These are phyloP conservation scores for Drosophila fuyamai DNA, from an alignment of 1,140 invertebrate genomes.

Conservation along the genomic window DNA sequence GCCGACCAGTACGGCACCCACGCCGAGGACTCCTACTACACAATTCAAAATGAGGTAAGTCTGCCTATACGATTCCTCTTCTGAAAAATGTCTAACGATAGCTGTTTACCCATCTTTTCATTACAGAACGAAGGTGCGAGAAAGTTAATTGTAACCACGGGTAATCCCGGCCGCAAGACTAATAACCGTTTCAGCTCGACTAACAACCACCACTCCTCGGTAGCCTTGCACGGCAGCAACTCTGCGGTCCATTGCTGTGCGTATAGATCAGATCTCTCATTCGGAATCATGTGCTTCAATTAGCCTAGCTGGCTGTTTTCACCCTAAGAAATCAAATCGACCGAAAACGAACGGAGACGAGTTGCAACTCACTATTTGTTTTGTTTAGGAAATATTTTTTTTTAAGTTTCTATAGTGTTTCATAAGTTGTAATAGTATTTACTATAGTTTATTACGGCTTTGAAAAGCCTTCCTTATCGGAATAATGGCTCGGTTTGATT, in stretches of 20 bases:
- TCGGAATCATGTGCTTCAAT: neutral
- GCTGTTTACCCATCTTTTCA: slow-evolving; percentile 33
- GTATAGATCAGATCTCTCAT: slow-evolving; percentile 16
- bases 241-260: slow-evolving; percentile 48
- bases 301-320: slow-evolving; percentile 1
- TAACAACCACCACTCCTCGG: slow-evolving; percentile 57
- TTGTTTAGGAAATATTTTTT: neutral
- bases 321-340: slow-evolving; percentile 5
- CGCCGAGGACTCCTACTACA: slow-evolving; percentile 89
- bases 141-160: slow-evolving; percentile 54
- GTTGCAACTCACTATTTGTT: neutral
- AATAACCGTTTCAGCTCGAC: slow-evolving; percentile 76
- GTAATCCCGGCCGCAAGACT: slow-evolving; percentile 72
- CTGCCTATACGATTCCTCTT: neutral
- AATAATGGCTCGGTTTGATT: slow-evolving; percentile 7
- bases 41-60: slow-evolving; percentile 91
- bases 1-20: slow-evolving; percentile 85
- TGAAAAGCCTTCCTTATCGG: too few species aligned
- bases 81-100: neutral
- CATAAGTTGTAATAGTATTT: neutral
- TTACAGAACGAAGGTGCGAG: slow-evolving; percentile 80
- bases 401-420: neutral
- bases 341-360: neutral
- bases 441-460: neutral
- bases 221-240: slow-evolving; percentile 41